Evolutionary conservation across 1,140 invertebrate species (phyloP).

Genomic region (Spodoptera litura): DNA sequence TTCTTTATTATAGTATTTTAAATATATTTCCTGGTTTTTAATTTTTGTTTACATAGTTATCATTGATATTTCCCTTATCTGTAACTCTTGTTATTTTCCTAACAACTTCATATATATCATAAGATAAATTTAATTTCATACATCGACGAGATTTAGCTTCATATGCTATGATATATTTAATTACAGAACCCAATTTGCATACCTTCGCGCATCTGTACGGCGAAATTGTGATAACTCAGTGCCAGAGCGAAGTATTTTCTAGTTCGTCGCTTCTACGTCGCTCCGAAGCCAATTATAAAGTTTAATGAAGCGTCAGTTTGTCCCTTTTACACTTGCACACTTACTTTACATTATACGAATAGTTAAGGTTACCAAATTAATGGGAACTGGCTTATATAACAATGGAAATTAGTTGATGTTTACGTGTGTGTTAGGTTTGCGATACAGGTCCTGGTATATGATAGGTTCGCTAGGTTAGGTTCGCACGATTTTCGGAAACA

Average conservation of each 20-base stretch:
- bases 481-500: too few relatives aligned
- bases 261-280: conserved; percentile 39
- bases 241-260: conserved; percentile 39
- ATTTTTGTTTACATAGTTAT: too few relatives aligned
- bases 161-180: neutral
- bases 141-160: neutral
- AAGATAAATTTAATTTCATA: neutral
- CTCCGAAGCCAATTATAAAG: conserved; percentile 54
- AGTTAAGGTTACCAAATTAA: conserved; percentile 47
- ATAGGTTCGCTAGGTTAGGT: too few relatives aligned
- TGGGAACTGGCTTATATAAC: conserved; percentile 26
- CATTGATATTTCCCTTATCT: too few relatives aligned
- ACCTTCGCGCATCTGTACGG: conserved; percentile 22
- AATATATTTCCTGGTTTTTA: too few relatives aligned
- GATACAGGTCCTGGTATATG: too few relatives aligned
- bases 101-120: too few relatives aligned
- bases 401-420: conserved; percentile 29
- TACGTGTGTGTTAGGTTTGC: neutral
- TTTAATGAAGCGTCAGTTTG: conserved; percentile 54
- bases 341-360: conserved; percentile 44
- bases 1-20: too few relatives aligned
- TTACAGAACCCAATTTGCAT: conserved; percentile 40
- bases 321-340: conserved; percentile 43
- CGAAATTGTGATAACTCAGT: conserved; percentile 38
- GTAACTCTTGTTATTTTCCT: too few relatives aligned